Conservation (phyloP, 2,797 vertebrate species). For the Falco berigora region DNA sequence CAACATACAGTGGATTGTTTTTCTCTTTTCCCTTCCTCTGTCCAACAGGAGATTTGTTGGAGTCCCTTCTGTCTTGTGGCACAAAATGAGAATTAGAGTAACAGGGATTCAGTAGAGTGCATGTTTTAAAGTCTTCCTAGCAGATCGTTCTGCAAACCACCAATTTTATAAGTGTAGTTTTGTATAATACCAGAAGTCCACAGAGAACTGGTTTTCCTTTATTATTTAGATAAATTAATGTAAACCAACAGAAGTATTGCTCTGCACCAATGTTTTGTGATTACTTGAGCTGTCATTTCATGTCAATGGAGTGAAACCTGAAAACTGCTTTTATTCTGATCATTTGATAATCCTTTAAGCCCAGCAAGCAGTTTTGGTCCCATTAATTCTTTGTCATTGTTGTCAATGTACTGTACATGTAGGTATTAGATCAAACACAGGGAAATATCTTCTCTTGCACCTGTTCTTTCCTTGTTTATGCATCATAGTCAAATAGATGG, state of each 20-base stretch:
- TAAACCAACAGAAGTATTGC: neutral
- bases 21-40: neutral
- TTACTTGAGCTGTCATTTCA: neutral
- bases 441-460: neutral
- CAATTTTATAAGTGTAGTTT: neutral
- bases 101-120: neutral
- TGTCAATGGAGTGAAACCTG: neutral
- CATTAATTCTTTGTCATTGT: neutral
- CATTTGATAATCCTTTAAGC: slow-evolving; percentile 5
- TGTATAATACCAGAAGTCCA: neutral
- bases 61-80: neutral
- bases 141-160: neutral
- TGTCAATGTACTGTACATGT: neutral
- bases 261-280: neutral
- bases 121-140: neutral
- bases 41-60: neutral
- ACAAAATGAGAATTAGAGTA: neutral
- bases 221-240: neutral
- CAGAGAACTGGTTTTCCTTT: neutral
- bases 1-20: neutral
- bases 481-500: neutral
- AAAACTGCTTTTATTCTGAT: slow-evolving; percentile 8
- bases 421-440: neutral
- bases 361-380: neutral
- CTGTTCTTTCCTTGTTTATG: neutral